Conservation (phyloP, 1,140 invertebrate species). For the Bicyclus anynana region DNA sequence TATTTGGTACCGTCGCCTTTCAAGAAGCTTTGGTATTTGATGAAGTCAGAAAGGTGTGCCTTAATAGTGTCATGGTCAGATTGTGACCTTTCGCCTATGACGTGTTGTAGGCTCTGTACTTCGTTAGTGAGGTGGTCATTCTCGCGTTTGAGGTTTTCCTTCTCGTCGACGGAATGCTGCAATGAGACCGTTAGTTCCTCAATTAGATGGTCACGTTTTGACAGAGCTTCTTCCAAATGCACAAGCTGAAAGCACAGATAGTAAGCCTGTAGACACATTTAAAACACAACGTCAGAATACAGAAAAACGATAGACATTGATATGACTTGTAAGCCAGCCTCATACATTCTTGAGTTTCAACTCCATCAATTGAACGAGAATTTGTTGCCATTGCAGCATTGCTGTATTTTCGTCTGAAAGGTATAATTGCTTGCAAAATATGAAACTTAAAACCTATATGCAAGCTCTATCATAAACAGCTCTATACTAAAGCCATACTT, state of each 20-base stretch:
- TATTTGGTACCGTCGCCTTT: conserved; percentile 67
- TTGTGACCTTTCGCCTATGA: conserved; percentile 75
- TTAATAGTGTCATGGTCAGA: conserved; percentile 70
- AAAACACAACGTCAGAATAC: conserved; percentile 14
- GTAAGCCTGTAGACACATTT: conserved; percentile 40
- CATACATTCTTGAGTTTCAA: too few relatives aligned
- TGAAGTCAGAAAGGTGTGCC: conserved; percentile 63
- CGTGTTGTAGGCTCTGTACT: conserved; percentile 79
- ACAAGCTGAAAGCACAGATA: conserved; percentile 77
- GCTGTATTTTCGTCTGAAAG: too few relatives aligned
- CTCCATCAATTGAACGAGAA: too few relatives aligned
- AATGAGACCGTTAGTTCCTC: conserved; percentile 80
- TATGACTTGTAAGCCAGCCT: too few relatives aligned
- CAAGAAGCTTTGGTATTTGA: conserved; percentile 65
- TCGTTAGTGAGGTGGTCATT: conserved; percentile 80
- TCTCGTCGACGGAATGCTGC: conserved; percentile 78
- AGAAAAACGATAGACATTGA: neutral
- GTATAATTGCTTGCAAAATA: too few relatives aligned
- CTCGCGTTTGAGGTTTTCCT: conserved; percentile 79
- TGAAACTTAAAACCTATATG: too few relatives aligned
- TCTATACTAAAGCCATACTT: too few relatives aligned
- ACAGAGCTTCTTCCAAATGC: conserved; percentile 79
- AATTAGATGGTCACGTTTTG: conserved; percentile 79
- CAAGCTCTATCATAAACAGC: too few relatives aligned
- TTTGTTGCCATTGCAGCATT: too few relatives aligned